Evolutionary conservation across 2,113 vertebrate species (phyloP).

Genomic region (Cebidichthys violaceus): DNA sequence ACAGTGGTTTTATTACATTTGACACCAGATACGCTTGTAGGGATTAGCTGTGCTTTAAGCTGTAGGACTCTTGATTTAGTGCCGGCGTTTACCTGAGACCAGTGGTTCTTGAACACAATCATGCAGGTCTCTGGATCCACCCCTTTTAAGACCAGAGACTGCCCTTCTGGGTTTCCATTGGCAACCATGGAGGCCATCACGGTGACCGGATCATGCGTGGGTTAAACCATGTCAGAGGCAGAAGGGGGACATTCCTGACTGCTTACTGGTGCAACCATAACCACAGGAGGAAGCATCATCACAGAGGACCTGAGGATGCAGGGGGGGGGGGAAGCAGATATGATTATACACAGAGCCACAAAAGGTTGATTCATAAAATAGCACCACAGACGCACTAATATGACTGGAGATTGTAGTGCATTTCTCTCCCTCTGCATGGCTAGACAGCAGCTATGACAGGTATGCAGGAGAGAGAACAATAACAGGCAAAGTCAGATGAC

Average conservation of each 20-base stretch:
- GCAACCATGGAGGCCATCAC: slow-evolving; percentile 91
- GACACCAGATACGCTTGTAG: neutral
- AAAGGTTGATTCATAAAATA: slow-evolving; percentile 21
- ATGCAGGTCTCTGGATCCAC: slow-evolving; percentile 99
- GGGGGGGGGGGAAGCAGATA: slow-evolving; percentile 15
- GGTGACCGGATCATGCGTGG: slow-evolving; percentile 68
- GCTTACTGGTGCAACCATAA: slow-evolving; percentile 48
- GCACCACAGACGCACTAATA: slow-evolving; percentile 16
- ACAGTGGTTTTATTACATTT: neutral
- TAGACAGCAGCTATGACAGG: slow-evolving; percentile 74
- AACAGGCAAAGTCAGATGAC: slow-evolving; percentile 64
- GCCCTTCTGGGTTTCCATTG: slow-evolving; percentile 83
- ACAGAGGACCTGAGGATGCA: slow-evolving; percentile 56
- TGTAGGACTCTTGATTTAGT: neutral
- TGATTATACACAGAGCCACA: slow-evolving; percentile 4
- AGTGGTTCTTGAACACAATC: slow-evolving; percentile 99
- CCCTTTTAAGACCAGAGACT: slow-evolving; percentile 88
- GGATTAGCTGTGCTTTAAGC: slow-evolving; percentile 5
- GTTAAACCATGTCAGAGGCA: slow-evolving; percentile 77
- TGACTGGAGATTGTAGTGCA: neutral
- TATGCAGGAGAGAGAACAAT: slow-evolving; percentile 71
- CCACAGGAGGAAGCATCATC: slow-evolving; percentile 21
- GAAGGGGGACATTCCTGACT: slow-evolving; percentile 51
- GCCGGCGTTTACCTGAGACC: slow-evolving; percentile 90
- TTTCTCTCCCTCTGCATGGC: slow-evolving; percentile 52